These are phyloP conservation scores for Sarotherodon lohbergeri DNA, from an alignment of 2,113 vertebrate genomes.

Conservation along the genomic window DNA sequence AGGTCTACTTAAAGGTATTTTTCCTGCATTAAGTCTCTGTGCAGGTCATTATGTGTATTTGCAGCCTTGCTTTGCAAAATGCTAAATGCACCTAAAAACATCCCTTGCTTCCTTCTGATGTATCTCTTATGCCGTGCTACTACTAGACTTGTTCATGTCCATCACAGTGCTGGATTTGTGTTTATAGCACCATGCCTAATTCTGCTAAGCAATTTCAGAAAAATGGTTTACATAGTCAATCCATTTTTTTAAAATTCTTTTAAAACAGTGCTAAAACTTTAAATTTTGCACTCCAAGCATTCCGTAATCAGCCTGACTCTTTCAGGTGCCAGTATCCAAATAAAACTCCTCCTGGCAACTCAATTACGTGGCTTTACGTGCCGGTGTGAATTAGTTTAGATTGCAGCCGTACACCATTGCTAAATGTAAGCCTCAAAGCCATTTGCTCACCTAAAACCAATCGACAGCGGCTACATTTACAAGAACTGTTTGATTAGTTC, in stretches of 20 bases:
- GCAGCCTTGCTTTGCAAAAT: neutral
- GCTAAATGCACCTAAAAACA: neutral
- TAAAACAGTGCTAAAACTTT: neutral
- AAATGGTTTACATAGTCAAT: neutral
- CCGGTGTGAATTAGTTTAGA: neutral
- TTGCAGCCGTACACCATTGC: neutral
- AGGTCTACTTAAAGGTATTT: neutral
- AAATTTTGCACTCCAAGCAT: neutral
- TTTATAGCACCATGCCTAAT: neutral
- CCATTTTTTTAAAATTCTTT: accelerated
- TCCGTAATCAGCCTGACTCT: neutral
- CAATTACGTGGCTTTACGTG: neutral
- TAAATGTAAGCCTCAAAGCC: neutral
- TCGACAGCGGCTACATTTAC: slow-evolving; percentile 4
- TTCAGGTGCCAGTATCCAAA: neutral
- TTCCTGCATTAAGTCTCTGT: neutral
- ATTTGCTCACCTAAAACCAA: slow-evolving; percentile 28
- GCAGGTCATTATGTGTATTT: neutral
- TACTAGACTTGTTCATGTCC: neutral
- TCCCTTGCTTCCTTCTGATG: neutral
- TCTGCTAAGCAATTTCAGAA: neutral
- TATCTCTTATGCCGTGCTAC: accelerated
- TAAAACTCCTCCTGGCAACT: neutral
- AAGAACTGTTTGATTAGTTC: slow-evolving; percentile 49
- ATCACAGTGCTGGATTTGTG: neutral